Percentiles rank a stretch among this genome's conserved stretches.
These are phyloP conservation scores for Cheumatopsyche charites DNA, from an alignment of 1,140 invertebrate genomes.

Conservation along the genomic window DNA sequence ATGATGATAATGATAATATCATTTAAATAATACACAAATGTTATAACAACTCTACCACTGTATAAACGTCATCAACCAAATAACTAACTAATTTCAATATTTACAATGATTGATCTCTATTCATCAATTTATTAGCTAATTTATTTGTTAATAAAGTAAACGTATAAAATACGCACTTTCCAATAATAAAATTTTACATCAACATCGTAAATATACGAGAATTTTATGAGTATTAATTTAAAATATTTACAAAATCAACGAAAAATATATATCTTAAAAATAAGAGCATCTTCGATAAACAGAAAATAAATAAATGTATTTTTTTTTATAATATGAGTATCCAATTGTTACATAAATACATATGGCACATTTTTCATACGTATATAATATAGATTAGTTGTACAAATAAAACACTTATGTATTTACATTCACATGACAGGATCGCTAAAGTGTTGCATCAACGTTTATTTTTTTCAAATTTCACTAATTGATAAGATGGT, in stretches of 20 bases:
- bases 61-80: conserved; percentile 13
- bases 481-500: too few species aligned
- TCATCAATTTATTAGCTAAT: not conserved
- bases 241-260: conserved; percentile 7
- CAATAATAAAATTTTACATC: conserved; percentile 9
- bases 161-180: not conserved
- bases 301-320: conserved; percentile 1
- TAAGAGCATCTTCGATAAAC: not conserved
- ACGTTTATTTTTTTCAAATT: too few species aligned
- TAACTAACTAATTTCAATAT: conserved; percentile 9
- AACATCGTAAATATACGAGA: not conserved
- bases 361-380: conserved; percentile 21
- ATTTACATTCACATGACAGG: not conserved
- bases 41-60: conserved; percentile 19
- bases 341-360: not conserved
- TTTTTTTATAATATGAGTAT: conserved; percentile 3
- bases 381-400: conserved; percentile 3
- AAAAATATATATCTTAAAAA: conserved; percentile 6
- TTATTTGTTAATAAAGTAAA: not conserved
- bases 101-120: conserved; percentile 7
- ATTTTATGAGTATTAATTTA: conserved; percentile 6
- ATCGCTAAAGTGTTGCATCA: too few species aligned
- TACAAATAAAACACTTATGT: conserved; percentile 6
- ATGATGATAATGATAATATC: too few species aligned
- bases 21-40: conserved; percentile 30